Conservation (phyloP, 2,797 vertebrate species). For the Clamator glandarius region DNA sequence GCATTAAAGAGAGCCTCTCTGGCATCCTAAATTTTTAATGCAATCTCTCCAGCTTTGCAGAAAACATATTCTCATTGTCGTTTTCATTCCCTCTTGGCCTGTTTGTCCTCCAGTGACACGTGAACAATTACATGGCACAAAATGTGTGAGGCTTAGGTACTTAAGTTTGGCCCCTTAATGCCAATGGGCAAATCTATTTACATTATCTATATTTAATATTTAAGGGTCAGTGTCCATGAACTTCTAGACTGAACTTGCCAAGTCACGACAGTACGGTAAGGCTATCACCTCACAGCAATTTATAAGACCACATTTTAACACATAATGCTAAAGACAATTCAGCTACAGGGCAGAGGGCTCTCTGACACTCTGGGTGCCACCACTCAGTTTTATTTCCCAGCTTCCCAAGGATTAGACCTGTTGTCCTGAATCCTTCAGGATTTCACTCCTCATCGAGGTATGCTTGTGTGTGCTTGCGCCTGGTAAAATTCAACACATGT, state of each 20-base stretch:
- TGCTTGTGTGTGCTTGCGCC: accelerated
- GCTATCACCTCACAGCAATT: background rate
- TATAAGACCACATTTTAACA: background rate
- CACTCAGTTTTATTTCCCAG: background rate
- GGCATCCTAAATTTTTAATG: conserved; percentile 10
- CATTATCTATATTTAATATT: conserved; percentile 6
- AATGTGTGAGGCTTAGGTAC: background rate
- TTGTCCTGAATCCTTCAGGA: background rate
- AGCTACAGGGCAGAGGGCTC: background rate
- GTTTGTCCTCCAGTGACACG: background rate
- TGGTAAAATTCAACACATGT: background rate
- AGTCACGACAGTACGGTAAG: conserved; percentile 9
- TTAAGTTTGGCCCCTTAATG: conserved; percentile 9
- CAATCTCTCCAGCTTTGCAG: background rate
- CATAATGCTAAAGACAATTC: background rate
- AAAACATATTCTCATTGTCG: background rate
- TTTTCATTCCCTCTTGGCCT: background rate
- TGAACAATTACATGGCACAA: background rate
- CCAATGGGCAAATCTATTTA: conserved; percentile 35
- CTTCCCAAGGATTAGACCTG: background rate
- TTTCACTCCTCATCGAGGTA: background rate
- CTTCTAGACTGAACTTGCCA: conserved; percentile 24
- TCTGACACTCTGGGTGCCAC: background rate
- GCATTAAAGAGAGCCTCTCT: background rate
- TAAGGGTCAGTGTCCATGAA: conserved; percentile 6